A percentile compares a stretch with the other conserved stretches of the same genome.
phyloP scores from a whole-genome alignment of 2,888 invertebrate genomes.

The Monopis laevigella region DNA sequence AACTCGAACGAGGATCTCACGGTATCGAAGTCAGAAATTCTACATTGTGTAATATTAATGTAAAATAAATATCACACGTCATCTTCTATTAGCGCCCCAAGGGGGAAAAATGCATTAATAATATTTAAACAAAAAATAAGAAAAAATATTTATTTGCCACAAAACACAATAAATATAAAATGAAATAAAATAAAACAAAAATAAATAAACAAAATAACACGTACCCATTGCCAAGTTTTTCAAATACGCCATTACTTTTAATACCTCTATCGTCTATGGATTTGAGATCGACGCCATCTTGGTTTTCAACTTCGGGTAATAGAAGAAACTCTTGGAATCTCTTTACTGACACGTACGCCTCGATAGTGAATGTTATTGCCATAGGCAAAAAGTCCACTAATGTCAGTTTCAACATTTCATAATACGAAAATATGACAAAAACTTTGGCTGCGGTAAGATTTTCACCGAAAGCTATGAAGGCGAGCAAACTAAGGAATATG shows the following conservation, averaged over 20 bases:
- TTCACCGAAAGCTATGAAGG: constrained; percentile 72
- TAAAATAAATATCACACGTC: too few relatives aligned
- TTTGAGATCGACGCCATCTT: constrained; percentile 42
- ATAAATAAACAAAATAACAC: background rate
- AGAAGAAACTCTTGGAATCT: constrained; percentile 75
- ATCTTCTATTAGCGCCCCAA: too few relatives aligned
- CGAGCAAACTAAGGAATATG: constrained; percentile 77
- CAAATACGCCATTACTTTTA: constrained; percentile 39
- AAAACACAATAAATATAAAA: too few relatives aligned
- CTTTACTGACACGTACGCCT: constrained; percentile 77
- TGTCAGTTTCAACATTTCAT: constrained; percentile 80
- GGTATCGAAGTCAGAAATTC: too few relatives aligned
- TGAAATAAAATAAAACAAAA: background rate
- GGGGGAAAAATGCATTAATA: too few relatives aligned
- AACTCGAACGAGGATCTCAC: too few relatives aligned
- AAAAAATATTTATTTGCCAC: too few relatives aligned
- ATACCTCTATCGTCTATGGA: constrained; percentile 31
- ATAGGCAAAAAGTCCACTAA: constrained; percentile 84
- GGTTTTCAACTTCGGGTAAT: constrained; percentile 42
- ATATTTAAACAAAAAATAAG: too few relatives aligned
- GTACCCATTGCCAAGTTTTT: constrained; percentile 56
- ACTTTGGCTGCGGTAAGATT: constrained; percentile 75
- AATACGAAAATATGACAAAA: constrained; percentile 83
- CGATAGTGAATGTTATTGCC: constrained; percentile 79
- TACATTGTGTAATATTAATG: too few relatives aligned